phyloP scores from a whole-genome alignment of 1,140 invertebrate genomes.

The Ooceraea biroi region DNA sequence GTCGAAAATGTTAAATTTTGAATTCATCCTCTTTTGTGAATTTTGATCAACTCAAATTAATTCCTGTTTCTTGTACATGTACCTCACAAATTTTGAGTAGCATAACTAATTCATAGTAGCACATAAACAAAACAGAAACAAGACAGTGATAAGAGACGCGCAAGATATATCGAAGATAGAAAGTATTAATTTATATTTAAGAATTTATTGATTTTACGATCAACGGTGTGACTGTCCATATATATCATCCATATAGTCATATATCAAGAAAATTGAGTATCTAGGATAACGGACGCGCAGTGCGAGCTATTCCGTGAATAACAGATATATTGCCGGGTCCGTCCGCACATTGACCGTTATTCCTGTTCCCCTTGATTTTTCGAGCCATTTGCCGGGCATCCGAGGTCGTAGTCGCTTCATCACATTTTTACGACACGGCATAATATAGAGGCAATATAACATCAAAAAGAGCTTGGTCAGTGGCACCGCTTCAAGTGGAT shows the following conservation, averaged over 20 bases:
- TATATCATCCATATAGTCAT: background rate
- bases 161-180: background rate
- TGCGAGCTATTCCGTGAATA: conserved; percentile 36
- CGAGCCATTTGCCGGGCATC: conserved; percentile 63
- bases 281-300: background rate
- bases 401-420: conserved; percentile 67
- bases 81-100: no score
- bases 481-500: conserved; percentile 52
- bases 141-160: no score
- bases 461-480: conserved; percentile 48
- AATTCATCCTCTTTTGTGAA: no score
- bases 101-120: no score
- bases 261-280: background rate
- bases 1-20: no score
- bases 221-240: no score
- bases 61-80: no score
- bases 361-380: conserved; percentile 71
- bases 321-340: conserved; percentile 59
- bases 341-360: conserved; percentile 65
- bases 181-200: background rate
- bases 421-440: conserved; percentile 74
- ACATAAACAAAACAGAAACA: no score
- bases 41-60: no score
- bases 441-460: conserved; percentile 75
- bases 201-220: background rate